Base-by-base conservation (phyloP, 2,888 invertebrate species). In the Crossocerus cetratus region DNA sequence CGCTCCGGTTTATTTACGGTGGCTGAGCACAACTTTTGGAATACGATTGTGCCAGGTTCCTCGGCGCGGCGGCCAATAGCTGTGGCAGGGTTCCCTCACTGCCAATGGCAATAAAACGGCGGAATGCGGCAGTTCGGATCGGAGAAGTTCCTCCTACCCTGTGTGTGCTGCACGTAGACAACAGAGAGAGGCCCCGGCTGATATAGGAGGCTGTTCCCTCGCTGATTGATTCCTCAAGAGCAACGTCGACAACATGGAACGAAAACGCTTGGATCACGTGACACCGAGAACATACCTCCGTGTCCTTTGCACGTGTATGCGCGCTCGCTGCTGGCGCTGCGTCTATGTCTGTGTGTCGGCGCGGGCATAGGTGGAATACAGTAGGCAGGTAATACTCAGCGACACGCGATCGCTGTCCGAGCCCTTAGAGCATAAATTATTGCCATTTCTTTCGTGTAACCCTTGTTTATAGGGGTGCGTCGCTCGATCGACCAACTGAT, bases 381-480 rank as follows among this genome's bases (percentile, higher is more conserved):
- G 72, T 65, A 69, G 81, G 81, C 70, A 81, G 80, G 80, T 74
- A 80, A 77, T 75, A 82, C 78, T 81, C 55, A 72, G 69, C 86
- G 85, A 86, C 89, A 89, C 89, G 88, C 89, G 87, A 89, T 87
- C 88, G 82, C 84, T 83, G 85, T 84, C 86, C 76, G 72, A 76
- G 84, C 83, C 81, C 86, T 84, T 85, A 83, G 77, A 77, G 82
- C 84, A 86, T 89, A 89, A 89, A 87, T 89, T 87, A 89, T 89
- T 84, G 84, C 86, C 80, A 86, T 87, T 89, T 89, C 89, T 89
- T 88, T 86, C 83, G 84, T 83, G 84, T 87, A 86, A 86, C 87
- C 86, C 85, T 88, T 86, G 86, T 88, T 89, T 87, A 88, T 88
- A 85, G 85, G 87, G 87, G 86, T 86, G 87, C 86, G 85, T 86